phyloP scores from a whole-genome alignment of 2,888 invertebrate genomes.

The Aporophyla lueneburgensis region DNA sequence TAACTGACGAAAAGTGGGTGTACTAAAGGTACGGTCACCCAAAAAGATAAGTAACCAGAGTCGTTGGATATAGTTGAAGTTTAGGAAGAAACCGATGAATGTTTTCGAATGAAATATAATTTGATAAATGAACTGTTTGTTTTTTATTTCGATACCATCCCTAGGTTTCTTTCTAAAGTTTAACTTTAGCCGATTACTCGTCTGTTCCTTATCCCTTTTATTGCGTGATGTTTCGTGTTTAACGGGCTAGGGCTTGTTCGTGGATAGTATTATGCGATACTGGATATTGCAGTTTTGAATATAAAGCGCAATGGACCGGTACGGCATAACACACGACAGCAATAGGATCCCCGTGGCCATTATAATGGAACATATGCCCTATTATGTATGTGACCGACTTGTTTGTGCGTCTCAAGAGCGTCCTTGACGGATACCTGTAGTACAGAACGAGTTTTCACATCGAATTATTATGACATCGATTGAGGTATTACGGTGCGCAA shows the following conservation, averaged over 20 bases:
- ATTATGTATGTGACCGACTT: conserved; percentile 55
- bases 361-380: conserved; percentile 45
- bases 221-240: no score
- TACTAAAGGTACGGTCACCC: no score
- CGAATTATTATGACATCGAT: conserved; percentile 74
- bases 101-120: no score
- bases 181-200: no score
- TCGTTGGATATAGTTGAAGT: no score
- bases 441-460: conserved; percentile 74
- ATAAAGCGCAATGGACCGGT: conserved; percentile 46
- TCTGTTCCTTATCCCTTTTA: no score
- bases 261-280: conserved; percentile 27
- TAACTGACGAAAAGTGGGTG: no score
- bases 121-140: no score
- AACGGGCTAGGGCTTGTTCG: conserved; percentile 7
- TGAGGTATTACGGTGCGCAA: conserved; percentile 49
- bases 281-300: conserved; percentile 45
- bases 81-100: no score
- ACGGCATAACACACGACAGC: conserved; percentile 33
- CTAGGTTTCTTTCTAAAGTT: no score
- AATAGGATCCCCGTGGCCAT: conserved; percentile 44
- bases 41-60: no score
- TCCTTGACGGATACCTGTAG: conserved; percentile 60
- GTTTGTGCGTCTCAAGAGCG: conserved; percentile 54
- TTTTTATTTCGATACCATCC: no score